These are phyloP conservation scores for Petaurus breviceps DNA, from an alignment of 2,113 vertebrate species.

Conservation along the genomic window DNA sequence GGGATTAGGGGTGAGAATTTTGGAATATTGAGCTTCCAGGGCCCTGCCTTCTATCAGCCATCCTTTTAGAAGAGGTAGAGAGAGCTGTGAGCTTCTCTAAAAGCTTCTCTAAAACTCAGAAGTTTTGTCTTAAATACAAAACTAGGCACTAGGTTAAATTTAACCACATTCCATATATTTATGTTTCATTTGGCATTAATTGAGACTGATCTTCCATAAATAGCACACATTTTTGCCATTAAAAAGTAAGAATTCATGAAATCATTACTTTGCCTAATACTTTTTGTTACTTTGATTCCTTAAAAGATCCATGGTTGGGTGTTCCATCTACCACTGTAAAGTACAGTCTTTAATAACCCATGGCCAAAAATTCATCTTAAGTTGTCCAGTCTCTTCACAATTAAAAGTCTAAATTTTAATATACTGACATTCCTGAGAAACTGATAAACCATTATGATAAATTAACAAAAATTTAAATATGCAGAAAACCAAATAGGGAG, in stretches of 20 bases:
- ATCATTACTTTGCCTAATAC: background rate
- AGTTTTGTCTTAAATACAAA: background rate
- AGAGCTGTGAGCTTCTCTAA: background rate
- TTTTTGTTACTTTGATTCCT: background rate
- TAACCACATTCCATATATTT: slow-evolving; percentile 29
- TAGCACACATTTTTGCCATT: background rate
- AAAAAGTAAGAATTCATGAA: slow-evolving; percentile 13
- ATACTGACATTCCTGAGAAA: no score
- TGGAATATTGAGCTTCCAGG: background rate
- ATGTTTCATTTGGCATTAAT: background rate
- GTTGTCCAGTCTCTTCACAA: background rate
- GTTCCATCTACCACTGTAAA: background rate
- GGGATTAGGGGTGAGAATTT: background rate
- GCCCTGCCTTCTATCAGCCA: background rate
- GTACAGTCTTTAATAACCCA: background rate
- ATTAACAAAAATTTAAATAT: background rate
- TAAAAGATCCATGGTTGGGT: background rate
- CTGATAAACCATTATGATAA: background rate
- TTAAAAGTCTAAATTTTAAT: no score
- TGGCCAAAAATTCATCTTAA: background rate
- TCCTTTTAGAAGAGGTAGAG: background rate
- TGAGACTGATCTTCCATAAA: background rate
- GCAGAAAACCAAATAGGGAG: background rate
- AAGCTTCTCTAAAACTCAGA: no score
- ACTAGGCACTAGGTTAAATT: background rate